These are phyloP conservation scores for Brachyalestes nurse DNA, from an alignment of 2,797 vertebrate species.

Conservation along the genomic window DNA sequence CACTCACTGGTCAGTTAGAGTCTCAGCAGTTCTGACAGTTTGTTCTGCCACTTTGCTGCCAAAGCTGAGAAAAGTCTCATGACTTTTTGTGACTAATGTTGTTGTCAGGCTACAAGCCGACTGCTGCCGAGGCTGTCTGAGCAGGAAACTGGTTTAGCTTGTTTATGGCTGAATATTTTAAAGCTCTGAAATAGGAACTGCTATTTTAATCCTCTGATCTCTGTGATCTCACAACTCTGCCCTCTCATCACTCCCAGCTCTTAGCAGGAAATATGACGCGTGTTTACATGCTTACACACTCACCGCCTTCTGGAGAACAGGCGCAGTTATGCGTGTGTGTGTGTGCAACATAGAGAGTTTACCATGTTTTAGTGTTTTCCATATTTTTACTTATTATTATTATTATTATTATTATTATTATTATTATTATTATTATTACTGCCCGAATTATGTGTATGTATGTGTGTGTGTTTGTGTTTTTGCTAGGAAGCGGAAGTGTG, in stretches of 20 bases:
- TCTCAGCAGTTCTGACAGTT: too few relatives aligned
- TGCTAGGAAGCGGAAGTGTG: background rate
- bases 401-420: too few relatives aligned
- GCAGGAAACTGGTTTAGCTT: background rate
- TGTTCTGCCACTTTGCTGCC: too few relatives aligned
- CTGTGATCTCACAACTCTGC: background rate
- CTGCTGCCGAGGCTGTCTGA: background rate
- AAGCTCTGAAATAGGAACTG: background rate
- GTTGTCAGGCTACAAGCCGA: background rate
- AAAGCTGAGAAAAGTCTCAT: too few relatives aligned
- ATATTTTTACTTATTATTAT: too few relatives aligned
- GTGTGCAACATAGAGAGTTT: too few relatives aligned
- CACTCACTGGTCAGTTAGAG: too few relatives aligned
- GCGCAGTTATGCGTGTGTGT: background rate
- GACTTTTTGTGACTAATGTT: too few relatives aligned
- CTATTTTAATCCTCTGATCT: background rate
- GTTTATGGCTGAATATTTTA: background rate
- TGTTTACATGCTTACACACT: background rate
- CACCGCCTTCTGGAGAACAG: background rate
- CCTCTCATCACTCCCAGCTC: background rate
- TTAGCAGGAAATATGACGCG: background rate
- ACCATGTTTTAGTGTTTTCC: too few relatives aligned
- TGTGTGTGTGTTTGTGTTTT: background rate
- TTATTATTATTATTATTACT: too few relatives aligned
- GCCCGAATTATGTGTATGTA: too few relatives aligned